Conservation (phyloP, 2,113 vertebrate genomes). For the Lethenteron camtschaticum region DNA sequence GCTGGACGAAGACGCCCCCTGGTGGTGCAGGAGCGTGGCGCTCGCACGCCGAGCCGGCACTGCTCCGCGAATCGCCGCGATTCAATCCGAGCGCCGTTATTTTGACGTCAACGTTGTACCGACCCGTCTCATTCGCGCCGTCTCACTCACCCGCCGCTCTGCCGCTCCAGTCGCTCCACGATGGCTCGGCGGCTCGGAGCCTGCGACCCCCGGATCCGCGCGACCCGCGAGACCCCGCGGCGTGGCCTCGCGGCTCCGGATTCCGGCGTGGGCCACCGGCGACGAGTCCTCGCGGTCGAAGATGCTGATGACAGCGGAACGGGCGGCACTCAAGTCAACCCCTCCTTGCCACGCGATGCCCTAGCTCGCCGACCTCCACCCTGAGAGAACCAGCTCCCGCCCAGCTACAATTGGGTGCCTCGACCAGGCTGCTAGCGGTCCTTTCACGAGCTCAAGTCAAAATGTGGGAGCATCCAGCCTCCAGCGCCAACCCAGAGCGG, state of each 20-base stretch:
- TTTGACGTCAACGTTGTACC: neutral
- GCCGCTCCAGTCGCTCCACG: constrained; percentile 84
- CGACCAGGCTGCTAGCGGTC: too few relatives aligned
- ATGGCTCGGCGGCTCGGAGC: constrained; percentile 84
- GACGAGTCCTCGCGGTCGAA: constrained; percentile 71
- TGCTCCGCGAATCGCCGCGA: neutral
- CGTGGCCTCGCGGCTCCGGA: constrained; percentile 18
- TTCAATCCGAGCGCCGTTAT: neutral
- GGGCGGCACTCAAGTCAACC: neutral
- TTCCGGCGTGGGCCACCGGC: constrained; percentile 51
- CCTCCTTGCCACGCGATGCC: too few relatives aligned
- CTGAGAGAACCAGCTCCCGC: too few relatives aligned
- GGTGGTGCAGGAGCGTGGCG: too few relatives aligned
- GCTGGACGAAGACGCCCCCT: too few relatives aligned
- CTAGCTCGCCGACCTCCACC: too few relatives aligned
- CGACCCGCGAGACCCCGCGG: constrained; percentile 35
- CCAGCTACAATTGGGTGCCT: too few relatives aligned
- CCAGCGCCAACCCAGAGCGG: too few relatives aligned
- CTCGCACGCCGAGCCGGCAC: too few relatives aligned
- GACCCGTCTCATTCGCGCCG: fast-evolving
- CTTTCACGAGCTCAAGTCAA: too few relatives aligned
- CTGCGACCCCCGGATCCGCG: constrained; percentile 72
- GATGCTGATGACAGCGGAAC: constrained; percentile 27
- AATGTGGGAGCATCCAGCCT: too few relatives aligned
- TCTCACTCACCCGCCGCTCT: constrained; percentile 37